These are phyloP conservation scores for Mythimna albipuncta DNA, from an alignment of 2,888 invertebrate genomes.

Conservation along the genomic window DNA sequence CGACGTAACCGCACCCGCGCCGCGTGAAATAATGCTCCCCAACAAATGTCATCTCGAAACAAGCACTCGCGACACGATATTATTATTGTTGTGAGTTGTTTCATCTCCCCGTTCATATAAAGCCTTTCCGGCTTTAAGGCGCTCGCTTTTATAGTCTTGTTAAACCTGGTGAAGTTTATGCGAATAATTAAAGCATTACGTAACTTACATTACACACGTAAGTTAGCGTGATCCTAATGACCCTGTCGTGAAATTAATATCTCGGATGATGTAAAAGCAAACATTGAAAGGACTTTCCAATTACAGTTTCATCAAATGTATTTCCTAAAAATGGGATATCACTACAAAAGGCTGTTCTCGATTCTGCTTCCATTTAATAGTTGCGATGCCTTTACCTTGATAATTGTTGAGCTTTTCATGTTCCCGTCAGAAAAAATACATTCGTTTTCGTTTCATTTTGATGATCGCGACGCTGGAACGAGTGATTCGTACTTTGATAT, in stretches of 20 bases:
- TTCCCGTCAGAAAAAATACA: conserved; percentile 58
- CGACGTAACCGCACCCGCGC: conserved; percentile 75
- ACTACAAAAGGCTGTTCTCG: conserved; percentile 20
- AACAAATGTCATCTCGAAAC: conserved; percentile 82
- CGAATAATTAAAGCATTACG: conserved; percentile 73
- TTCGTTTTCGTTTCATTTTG: conserved; percentile 66
- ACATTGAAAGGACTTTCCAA: conserved; percentile 15
- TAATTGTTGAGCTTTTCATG: conserved; percentile 55
- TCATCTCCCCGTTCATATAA: conserved; percentile 75
- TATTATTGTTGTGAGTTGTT: conserved; percentile 82
- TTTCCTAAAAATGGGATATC: conserved; percentile 22
- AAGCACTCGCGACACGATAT: conserved; percentile 77
- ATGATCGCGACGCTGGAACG: conserved; percentile 63
- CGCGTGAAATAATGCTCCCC: conserved; percentile 81
- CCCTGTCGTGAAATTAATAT: conserved; percentile 3
- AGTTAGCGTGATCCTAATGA: conserved; percentile 43
- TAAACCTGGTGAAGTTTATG: conserved; percentile 74
- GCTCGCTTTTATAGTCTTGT: conserved; percentile 75
- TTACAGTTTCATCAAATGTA: conserved; percentile 13
- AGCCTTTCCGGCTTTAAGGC: conserved; percentile 75
- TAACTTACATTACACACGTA: conserved; percentile 63
- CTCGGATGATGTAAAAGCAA: conserved; percentile 23
- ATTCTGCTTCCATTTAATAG: conserved; percentile 35
- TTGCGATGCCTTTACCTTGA: conserved; percentile 19
- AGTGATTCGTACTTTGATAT: conserved; percentile 59